Percentiles rank a stretch among this genome's conserved stretches.
Conservation (phyloP, 2,797 vertebrate species). For the Hippopotamyrus pictus region DNA sequence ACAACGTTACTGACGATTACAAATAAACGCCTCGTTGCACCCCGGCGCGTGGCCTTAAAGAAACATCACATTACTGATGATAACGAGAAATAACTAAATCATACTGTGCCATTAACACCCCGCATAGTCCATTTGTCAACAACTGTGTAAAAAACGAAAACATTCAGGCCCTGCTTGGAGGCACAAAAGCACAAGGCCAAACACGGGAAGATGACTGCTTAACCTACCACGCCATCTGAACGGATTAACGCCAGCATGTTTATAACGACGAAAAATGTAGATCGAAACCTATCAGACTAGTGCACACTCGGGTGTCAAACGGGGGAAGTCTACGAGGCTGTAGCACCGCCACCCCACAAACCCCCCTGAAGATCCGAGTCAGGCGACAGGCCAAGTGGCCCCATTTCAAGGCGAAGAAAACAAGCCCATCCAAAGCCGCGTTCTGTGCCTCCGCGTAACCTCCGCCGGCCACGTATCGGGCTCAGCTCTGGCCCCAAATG, state of each 20-base stretch:
- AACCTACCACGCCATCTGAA: neutral
- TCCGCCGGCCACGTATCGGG: neutral
- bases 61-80: neutral
- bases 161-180: neutral
- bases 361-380: neutral
- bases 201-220: neutral
- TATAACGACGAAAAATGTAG: neutral
- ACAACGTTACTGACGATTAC: neutral
- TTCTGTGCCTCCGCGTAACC: neutral
- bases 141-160: neutral
- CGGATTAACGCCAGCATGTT: neutral
- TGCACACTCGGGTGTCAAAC: neutral
- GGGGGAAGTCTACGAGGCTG: neutral
- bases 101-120: neutral
- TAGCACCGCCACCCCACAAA: neutral
- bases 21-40: neutral
- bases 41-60: neutral
- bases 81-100: neutral
- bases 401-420: neutral
- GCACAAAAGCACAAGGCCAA: neutral
- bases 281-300: neutral
- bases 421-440: neutral
- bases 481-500: neutral
- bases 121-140: neutral
- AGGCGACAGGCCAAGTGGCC: neutral